Evolutionary conservation across 2,113 vertebrate species (phyloP), one percentile per base, ranked within the genome.

Genomic region (Eidolon helvum): DNA sequence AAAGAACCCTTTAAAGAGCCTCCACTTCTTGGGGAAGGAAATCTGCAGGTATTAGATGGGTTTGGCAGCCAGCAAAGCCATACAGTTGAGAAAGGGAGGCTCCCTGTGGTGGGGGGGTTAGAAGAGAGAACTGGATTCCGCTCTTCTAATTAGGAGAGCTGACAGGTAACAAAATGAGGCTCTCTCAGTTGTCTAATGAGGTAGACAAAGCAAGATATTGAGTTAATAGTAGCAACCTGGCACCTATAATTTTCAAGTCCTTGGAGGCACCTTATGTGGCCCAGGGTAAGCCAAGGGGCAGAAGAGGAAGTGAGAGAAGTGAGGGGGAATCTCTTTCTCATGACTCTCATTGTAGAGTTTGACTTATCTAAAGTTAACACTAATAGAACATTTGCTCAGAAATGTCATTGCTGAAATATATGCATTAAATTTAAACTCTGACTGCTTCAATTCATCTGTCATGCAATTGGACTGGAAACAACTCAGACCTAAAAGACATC

Each of bases 331-430:
- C 96, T 97, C 90, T 96, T 94, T 86, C 95, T 96, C 24, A n/a
- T 59, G 92, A 97, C 95, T 69, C 78, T 33, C 0, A 0, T 68
- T 63, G 77, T 18, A 45, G 93, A 87, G 68, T 97, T 66, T 74
- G 48, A 85, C 26, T 90, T 59, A 85, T 89, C 82, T 91, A 24
- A 97, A 97, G 69, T 96, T 98, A 97, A 95, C 96, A 86, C 79
- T 96, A 82, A 95, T 92, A 97, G 96, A 93, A 89, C 57, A 87
- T 69, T 71, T 96, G 96, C 94, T 98, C 95, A 92, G 97, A 97
- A 97, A 98, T 97, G 97, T 66, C 88, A 75, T 63, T 18, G 1
- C 77, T 61, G 90, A 86, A 74, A 61, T 63, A 85, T 95, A 66
- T 0, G 11, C 26, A 10, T 86, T 96, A 38, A 43, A 94, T 92